Conservation (phyloP, 2,797 vertebrate species). For the Sarcoramphus papa region DNA sequence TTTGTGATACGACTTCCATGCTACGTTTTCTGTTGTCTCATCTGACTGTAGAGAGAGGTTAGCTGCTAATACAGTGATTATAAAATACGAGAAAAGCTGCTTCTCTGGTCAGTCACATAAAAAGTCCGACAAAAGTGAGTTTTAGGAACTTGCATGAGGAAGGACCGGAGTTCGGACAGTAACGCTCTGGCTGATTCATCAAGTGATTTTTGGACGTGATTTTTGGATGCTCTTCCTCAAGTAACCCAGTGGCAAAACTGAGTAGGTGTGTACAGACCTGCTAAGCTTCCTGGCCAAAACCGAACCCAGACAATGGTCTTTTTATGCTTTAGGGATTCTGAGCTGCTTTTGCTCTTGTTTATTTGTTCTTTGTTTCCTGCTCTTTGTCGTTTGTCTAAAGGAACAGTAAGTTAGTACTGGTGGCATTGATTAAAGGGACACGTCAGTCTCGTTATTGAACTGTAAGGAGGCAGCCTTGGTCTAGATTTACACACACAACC, state of each 20-base stretch:
- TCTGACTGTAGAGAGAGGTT: accelerated
- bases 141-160: not conserved
- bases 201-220: accelerated
- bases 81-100: not conserved
- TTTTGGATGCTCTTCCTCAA: not conserved
- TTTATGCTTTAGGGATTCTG: not conserved
- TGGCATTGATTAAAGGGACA: not conserved
- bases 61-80: accelerated
- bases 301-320: not conserved
- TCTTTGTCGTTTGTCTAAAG: not conserved
- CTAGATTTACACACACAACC: too few relatives aligned
- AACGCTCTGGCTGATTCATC: not conserved
- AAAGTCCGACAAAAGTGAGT: accelerated
- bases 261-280: not conserved
- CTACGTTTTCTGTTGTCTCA: accelerated
- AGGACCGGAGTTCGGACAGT: accelerated
- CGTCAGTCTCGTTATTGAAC: not conserved
- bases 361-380: not conserved
- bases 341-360: not conserved
- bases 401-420: accelerated
- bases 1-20: accelerated
- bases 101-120: accelerated
- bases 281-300: not conserved
- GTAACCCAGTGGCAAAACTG: not conserved
- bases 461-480: not conserved